phyloP scores from a whole-genome alignment of 2,888 invertebrate species.

The Melieria omissa region DNA sequence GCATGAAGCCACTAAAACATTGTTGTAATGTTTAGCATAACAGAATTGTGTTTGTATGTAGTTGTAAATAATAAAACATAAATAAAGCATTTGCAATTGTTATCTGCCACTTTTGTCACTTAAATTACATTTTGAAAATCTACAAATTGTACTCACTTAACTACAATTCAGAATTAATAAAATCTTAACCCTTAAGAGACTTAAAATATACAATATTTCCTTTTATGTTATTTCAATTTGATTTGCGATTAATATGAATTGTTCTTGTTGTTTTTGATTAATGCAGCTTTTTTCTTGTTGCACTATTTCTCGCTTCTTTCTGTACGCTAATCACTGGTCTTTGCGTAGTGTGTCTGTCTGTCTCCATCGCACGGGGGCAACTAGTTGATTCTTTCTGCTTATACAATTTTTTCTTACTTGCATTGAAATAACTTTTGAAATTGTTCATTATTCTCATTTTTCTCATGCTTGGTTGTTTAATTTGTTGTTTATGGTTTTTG shows the following conservation, averaged over 20 bases:
- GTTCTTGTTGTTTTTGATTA: conserved; percentile 26
- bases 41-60: neutral
- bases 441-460: too few species aligned
- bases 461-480: too few species aligned
- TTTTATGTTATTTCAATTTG: conserved; percentile 30
- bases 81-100: neutral
- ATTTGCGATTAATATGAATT: conserved; percentile 21
- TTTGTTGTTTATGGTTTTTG: neutral
- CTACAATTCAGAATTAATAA: conserved; percentile 25
- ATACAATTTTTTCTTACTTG: too few species aligned
- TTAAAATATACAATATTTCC: conserved; percentile 35
- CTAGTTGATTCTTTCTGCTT: neutral
- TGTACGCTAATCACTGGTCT: too few species aligned
- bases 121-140: conserved; percentile 22
- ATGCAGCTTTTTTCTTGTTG: conserved; percentile 32
- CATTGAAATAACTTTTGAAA: too few species aligned
- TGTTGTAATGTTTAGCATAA: neutral
- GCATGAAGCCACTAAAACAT: neutral
- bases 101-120: neutral
- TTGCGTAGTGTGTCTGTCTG: neutral
- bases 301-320: neutral
- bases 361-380: neutral
- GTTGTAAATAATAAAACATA: neutral
- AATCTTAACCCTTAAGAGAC: too few species aligned
- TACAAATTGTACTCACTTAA: conserved; percentile 32